phyloP scores from a whole-genome alignment of 2,797 vertebrate species.

The Leontopithecus rosalia region DNA sequence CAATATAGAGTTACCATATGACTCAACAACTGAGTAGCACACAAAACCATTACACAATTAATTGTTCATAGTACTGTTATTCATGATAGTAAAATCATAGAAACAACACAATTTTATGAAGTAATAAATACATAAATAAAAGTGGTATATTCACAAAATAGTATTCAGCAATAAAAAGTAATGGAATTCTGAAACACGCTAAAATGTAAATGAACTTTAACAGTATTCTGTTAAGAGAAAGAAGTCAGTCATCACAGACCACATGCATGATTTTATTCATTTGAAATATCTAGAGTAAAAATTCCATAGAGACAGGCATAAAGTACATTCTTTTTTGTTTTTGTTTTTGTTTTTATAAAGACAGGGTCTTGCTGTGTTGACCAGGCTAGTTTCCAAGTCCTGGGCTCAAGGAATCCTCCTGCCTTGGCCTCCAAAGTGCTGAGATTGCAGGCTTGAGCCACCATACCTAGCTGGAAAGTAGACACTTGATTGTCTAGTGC shows the following conservation, averaged over 20 bases:
- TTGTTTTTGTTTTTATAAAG: too few relatives aligned
- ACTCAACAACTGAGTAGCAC: too few relatives aligned
- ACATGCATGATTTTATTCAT: background rate
- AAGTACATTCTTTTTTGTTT: too few relatives aligned
- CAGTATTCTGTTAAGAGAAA: background rate
- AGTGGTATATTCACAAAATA: too few relatives aligned
- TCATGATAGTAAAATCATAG: background rate
- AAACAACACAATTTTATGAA: background rate
- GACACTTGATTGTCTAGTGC: background rate
- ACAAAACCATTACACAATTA: too few relatives aligned
- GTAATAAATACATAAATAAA: background rate
- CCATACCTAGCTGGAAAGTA: background rate
- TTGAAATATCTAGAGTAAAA: background rate
- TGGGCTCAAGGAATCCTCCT: background rate
- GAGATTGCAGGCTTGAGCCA: background rate
- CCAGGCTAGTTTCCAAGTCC: background rate
- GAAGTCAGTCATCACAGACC: background rate
- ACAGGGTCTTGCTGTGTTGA: too few relatives aligned
- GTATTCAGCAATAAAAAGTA: background rate
- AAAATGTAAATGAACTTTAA: background rate
- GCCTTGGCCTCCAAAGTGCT: background rate
- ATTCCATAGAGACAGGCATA: background rate
- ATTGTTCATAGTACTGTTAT: background rate
- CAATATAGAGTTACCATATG: rapidly evolving
- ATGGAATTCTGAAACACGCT: background rate